Evolutionary conservation across 1,140 invertebrate species (phyloP).

Genomic region (Orchestia grillus): DNA sequence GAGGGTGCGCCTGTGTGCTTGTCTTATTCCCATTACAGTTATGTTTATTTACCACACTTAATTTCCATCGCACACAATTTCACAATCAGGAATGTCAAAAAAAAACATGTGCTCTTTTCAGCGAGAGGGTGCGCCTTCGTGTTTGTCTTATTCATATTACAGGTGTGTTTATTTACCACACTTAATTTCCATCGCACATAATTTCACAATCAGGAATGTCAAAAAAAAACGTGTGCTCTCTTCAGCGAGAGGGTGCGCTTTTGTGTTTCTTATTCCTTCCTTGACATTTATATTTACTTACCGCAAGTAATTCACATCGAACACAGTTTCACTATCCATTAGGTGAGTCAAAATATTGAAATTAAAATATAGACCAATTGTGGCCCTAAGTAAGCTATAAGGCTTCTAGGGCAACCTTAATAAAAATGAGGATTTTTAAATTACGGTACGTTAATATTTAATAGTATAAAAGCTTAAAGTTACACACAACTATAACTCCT

Average conservation of each 20-base stretch:
- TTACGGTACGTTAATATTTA: too few species aligned
- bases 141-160: too few species aligned
- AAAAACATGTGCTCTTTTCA: constrained; percentile 73
- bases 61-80: constrained; percentile 70
- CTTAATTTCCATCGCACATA: constrained; percentile 68
- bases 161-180: neutral
- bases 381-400: too few species aligned
- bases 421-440: too few species aligned
- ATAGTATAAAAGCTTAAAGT: too few species aligned
- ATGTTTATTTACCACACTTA: too few species aligned
- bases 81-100: constrained; percentile 72
- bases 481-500: too few species aligned
- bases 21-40: neutral
- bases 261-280: too few species aligned
- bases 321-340: constrained; percentile 71
- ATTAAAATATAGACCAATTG: too few species aligned
- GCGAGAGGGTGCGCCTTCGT: too few species aligned
- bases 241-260: constrained; percentile 74
- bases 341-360: too few species aligned
- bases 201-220: constrained; percentile 72
- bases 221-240: constrained; percentile 72
- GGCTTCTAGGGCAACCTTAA: too few species aligned
- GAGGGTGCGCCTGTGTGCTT: constrained; percentile 70
- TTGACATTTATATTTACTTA: neutral
- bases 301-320: constrained; percentile 67